phyloP scores from a whole-genome alignment of 2,888 invertebrate genomes.

The Mesorhabditis sp. region DNA sequence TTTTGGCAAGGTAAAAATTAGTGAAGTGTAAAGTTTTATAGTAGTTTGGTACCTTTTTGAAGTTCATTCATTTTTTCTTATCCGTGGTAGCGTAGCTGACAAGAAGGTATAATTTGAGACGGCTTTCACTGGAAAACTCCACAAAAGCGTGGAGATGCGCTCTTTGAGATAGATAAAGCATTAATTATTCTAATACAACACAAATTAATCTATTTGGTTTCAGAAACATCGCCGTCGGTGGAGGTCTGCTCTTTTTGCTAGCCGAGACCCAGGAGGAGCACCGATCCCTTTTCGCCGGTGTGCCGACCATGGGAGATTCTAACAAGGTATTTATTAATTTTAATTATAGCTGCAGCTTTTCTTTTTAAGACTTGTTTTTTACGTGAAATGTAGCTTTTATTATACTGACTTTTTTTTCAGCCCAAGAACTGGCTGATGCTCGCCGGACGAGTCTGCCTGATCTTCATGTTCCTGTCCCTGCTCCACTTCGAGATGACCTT shows the following conservation, averaged over 20 bases:
- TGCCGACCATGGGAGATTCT: conserved; percentile 68
- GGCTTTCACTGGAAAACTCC: too few species aligned
- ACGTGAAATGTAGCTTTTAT: not conserved
- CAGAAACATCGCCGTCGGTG: conserved; percentile 89
- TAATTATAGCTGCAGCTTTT: not conserved
- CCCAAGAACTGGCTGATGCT: conserved; percentile 94
- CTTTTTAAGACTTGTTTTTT: too few species aligned
- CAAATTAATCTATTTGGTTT: conserved; percentile 8
- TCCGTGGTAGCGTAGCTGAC: not conserved
- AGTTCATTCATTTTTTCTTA: not conserved
- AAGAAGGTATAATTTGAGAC: too few species aligned
- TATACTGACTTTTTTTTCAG: conserved; percentile 57
- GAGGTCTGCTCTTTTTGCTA: conserved; percentile 87
- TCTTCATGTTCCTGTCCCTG: conserved; percentile 97
- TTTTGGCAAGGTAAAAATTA: conserved; percentile 70
- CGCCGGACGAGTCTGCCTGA: conserved; percentile 86
- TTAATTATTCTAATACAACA: too few species aligned
- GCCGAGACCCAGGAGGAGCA: conserved; percentile 71
- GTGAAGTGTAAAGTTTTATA: too few species aligned
- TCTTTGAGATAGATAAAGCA: too few species aligned
- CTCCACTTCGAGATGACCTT: conserved; percentile 87
- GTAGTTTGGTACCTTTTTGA: not conserved
- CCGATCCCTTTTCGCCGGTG: conserved; percentile 82
- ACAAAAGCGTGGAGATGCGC: too few species aligned
- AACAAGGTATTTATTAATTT: conserved; percentile 24